phyloP scores from a whole-genome alignment of 2,113 vertebrate genomes.

The Phalacrocorax brasilianus region DNA sequence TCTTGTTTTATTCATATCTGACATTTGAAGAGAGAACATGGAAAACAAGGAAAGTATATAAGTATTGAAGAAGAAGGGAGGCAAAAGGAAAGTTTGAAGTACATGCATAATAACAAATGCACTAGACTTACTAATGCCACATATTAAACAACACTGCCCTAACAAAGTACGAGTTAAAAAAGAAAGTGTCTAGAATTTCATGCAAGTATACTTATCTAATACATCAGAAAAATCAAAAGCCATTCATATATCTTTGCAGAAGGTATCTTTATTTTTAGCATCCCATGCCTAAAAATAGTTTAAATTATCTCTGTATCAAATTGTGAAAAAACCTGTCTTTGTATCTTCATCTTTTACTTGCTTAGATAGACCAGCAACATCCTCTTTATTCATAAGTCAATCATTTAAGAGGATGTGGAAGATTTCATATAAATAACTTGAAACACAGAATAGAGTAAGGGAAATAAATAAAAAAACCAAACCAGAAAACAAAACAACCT shows the following conservation, averaged over 20 bases:
- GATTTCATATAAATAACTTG: not conserved
- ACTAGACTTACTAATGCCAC: not conserved
- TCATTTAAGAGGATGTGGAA: not conserved
- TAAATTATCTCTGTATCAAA: not conserved
- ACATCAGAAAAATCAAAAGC: not conserved
- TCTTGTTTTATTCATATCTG: not conserved
- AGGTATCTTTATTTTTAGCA: not conserved
- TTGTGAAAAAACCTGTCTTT: not conserved
- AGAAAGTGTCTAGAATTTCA: not conserved
- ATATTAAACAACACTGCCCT: not conserved
- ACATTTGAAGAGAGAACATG: not conserved
- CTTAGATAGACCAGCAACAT: not conserved
- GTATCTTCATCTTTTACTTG: not conserved
- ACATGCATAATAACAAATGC: not conserved
- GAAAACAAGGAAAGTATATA: not conserved
- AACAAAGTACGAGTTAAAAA: not conserved
- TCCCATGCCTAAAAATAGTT: not conserved
- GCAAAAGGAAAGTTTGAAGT: not conserved
- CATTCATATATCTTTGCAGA: not conserved
- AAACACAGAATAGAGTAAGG: not conserved
- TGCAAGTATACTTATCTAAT: not conserved
- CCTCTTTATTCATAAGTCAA: not conserved
- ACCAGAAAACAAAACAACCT: too few species aligned
- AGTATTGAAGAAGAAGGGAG: not conserved
- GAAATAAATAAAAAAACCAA: not conserved